phyloP scores from a whole-genome alignment of 2,113 vertebrate genomes.

The Aleadryas rufinucha region DNA sequence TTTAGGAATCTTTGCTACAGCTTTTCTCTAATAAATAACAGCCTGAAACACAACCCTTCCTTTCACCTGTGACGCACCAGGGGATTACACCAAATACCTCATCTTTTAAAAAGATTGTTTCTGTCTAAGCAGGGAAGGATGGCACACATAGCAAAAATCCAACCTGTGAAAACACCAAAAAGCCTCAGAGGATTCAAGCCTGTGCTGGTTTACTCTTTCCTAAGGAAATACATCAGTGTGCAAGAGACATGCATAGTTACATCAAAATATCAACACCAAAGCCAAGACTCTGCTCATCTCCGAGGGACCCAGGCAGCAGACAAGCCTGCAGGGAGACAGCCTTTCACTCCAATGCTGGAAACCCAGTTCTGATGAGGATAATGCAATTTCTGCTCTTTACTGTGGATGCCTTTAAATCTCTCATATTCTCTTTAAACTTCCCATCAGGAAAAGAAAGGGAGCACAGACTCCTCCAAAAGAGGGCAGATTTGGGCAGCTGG shows the following conservation, averaged over 20 bases:
- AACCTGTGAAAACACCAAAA: neutral
- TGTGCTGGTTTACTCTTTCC: neutral
- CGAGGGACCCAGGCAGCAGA: accelerated
- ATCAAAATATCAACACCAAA: neutral
- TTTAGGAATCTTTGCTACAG: neutral
- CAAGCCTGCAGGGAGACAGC: neutral
- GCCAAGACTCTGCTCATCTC: neutral
- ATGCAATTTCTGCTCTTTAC: neutral
- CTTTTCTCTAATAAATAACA: neutral
- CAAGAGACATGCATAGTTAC: neutral
- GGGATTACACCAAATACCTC: neutral
- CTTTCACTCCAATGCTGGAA: neutral
- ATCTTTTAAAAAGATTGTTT: neutral
- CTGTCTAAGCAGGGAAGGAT: neutral
- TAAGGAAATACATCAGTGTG: neutral
- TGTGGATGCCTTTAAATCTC: neutral
- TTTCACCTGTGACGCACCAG: neutral
- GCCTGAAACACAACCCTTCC: neutral
- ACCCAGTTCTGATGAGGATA: neutral
- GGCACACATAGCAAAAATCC: neutral
- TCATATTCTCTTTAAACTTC: too few relatives aligned
- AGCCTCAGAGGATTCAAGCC: neutral
- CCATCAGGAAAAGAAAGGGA: neutral
- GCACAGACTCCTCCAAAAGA: neutral
- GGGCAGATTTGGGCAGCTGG: accelerated